These are phyloP conservation scores for Aplochiton taeniatus DNA, from an alignment of 2,797 vertebrate genomes.

Conservation along the genomic window DNA sequence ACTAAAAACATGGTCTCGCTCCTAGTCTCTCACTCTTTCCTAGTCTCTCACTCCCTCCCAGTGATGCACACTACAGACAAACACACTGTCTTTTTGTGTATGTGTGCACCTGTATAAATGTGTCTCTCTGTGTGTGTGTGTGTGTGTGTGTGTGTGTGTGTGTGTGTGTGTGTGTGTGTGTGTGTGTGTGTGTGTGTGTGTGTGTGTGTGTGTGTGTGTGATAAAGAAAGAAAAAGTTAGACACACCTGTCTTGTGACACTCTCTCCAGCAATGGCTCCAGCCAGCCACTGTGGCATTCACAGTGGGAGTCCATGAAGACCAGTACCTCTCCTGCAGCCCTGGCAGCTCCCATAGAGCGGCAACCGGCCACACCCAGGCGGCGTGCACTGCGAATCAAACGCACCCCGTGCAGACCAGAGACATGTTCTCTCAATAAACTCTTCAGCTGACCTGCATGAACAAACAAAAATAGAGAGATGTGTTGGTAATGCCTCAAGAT, in stretches of 20 bases:
- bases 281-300: slow-evolving; percentile 85
- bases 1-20: slow-evolving; percentile 6
- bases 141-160: not conserved
- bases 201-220: not conserved
- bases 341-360: slow-evolving; percentile 81
- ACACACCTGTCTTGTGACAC: slow-evolving; percentile 83
- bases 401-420: slow-evolving; percentile 80
- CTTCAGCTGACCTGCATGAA: slow-evolving; percentile 80
- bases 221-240: not conserved
- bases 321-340: slow-evolving; percentile 81
- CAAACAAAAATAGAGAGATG: not conserved
- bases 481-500: not conserved
- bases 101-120: slow-evolving; percentile 18
- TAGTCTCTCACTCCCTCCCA: slow-evolving; percentile 19
- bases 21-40: slow-evolving; percentile 27
- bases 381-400: slow-evolving; percentile 83
- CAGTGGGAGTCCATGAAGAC: slow-evolving; percentile 90
- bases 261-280: slow-evolving; percentile 86
- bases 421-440: slow-evolving; percentile 81
- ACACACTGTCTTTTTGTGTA: not conserved
- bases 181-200: slow-evolving; percentile 17
- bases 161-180: not conserved
- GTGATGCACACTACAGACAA: slow-evolving; percentile 37
- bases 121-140: not conserved
- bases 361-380: slow-evolving; percentile 80